Evolutionary conservation across 1,140 invertebrate genomes (phyloP).

Genomic region (Drosophila athabasca): DNA sequence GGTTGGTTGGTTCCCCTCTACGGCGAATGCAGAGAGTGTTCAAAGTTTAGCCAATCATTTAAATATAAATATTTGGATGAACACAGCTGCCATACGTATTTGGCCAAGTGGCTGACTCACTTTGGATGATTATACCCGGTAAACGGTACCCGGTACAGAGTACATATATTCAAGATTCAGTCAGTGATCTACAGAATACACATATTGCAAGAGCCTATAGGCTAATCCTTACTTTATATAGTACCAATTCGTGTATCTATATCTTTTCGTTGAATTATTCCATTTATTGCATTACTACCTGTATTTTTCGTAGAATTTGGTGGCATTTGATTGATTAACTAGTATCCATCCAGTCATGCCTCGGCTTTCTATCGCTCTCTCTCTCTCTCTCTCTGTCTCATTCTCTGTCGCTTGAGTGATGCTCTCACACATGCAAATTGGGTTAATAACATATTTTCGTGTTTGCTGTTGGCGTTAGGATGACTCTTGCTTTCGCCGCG

Average conservation of each 20-base stretch:
- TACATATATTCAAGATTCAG: too few species aligned
- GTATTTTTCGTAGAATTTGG: constrained; percentile 15
- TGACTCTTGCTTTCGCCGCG: constrained; percentile 59
- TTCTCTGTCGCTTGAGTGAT: not conserved
- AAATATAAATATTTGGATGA: constrained; percentile 45
- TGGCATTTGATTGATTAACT: constrained; percentile 41
- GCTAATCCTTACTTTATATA: too few species aligned
- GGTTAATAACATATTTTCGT: constrained; percentile 72
- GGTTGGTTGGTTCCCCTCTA: too few species aligned
- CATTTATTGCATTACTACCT: constrained; percentile 2
- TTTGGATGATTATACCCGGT: too few species aligned
- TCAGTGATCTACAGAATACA: too few species aligned
- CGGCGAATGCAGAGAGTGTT: constrained; percentile 19
- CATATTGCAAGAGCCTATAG: too few species aligned
- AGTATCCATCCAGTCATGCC: constrained; percentile 18
- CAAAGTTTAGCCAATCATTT: constrained; percentile 37
- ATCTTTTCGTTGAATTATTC: constrained; percentile 17
- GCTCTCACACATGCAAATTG: constrained; percentile 58
- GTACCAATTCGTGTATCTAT: not conserved
- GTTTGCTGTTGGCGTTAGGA: constrained; percentile 55
- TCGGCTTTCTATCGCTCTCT: not conserved
- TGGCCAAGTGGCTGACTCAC: too few species aligned
- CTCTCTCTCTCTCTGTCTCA: not conserved
- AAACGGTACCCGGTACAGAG: too few species aligned
- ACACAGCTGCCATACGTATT: constrained; percentile 18